These are phyloP conservation scores for Pelecanus crispus DNA, from an alignment of 2,113 vertebrate genomes.

Conservation along the genomic window DNA sequence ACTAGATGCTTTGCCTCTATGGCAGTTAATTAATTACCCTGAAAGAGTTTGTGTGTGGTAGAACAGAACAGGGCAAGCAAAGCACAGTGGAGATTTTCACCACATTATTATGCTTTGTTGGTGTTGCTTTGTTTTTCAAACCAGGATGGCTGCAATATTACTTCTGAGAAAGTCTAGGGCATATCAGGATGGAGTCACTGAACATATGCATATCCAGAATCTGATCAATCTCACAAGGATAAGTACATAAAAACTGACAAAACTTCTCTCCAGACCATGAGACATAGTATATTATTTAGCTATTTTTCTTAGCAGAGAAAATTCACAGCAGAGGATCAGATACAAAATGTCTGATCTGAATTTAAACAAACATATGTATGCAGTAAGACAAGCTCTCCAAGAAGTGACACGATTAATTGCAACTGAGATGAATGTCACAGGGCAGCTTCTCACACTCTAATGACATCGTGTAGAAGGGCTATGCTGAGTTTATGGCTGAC, in stretches of 20 bases:
- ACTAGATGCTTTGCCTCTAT: background rate
- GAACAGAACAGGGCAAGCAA: background rate
- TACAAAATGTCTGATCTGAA: background rate
- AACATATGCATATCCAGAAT: background rate
- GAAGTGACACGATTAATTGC: background rate
- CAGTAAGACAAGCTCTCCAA: background rate
- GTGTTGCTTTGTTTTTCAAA: background rate
- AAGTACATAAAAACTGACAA: slow-evolving; percentile 7
- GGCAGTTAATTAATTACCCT: background rate
- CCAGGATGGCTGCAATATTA: background rate
- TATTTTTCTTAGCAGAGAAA: background rate
- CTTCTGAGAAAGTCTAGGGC: background rate
- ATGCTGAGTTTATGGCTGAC: background rate
- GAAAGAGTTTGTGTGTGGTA: background rate
- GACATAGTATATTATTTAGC: background rate
- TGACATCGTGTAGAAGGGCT: background rate
- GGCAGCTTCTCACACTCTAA: background rate
- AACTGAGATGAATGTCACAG: background rate
- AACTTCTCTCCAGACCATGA: background rate
- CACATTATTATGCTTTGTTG: background rate
- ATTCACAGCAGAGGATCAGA: background rate
- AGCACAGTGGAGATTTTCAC: background rate
- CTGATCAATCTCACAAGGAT: background rate
- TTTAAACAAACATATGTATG: background rate
- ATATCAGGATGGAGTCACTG: background rate